Percentiles rank a stretch among this genome's conserved stretches.
Conservation (phyloP, 2,797 vertebrate genomes). For the Erethizon dorsatum region DNA sequence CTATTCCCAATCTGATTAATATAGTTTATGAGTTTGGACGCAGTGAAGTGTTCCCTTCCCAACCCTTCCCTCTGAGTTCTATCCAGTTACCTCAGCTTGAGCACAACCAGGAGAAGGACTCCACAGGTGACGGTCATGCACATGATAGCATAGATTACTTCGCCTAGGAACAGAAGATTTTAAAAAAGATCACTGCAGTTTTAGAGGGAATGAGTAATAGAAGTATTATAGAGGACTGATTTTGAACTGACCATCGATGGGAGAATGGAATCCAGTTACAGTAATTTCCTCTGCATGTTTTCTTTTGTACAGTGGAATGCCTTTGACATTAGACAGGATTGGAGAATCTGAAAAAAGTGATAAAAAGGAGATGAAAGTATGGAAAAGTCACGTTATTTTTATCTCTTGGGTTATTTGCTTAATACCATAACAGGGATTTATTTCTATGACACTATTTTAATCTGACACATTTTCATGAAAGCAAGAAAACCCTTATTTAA, state of each 20-base stretch:
- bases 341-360: slow-evolving; percentile 79
- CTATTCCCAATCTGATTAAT: neutral
- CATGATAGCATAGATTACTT: slow-evolving; percentile 89
- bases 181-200: neutral
- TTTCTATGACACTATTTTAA: slow-evolving; percentile 9
- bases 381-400: neutral
- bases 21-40: neutral
- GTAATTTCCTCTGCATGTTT: slow-evolving; percentile 59
- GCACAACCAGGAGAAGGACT: slow-evolving; percentile 89
- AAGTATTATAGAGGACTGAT: neutral
- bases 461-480: neutral
- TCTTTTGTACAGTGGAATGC: slow-evolving; percentile 42
- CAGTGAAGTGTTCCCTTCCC: neutral
- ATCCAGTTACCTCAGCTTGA: slow-evolving; percentile 92
- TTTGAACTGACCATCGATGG: slow-evolving; percentile 73
- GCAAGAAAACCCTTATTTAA: neutral
- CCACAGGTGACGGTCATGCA: slow-evolving; percentile 90
- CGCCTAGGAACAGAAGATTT: slow-evolving; percentile 85
- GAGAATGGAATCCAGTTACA: slow-evolving; percentile 46
- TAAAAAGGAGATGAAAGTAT: slow-evolving; percentile 4
- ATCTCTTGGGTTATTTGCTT: neutral
- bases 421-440: neutral
- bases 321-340: slow-evolving; percentile 49
- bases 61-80: neutral
- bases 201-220: slow-evolving; percentile 11